These are phyloP conservation scores for Cololabis saira DNA, from an alignment of 2,113 vertebrate species.

Conservation along the genomic window DNA sequence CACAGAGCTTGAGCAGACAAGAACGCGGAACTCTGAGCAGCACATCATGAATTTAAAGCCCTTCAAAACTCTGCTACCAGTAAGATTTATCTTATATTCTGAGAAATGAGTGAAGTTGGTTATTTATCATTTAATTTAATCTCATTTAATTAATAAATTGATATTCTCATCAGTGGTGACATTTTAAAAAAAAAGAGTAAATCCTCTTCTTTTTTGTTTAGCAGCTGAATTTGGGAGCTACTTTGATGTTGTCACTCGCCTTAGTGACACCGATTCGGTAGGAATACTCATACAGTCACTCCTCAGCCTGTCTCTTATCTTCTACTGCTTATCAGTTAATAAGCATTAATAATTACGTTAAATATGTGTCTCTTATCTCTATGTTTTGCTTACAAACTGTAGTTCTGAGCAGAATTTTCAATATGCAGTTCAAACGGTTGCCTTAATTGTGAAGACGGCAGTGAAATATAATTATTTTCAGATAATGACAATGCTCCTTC, in stretches of 20 bases:
- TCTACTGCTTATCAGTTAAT: neutral
- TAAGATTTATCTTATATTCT: neutral
- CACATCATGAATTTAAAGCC: slow-evolving; percentile 67
- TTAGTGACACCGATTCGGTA: slow-evolving; percentile 47
- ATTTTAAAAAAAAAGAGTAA: neutral
- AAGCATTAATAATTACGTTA: neutral
- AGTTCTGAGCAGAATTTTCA: neutral
- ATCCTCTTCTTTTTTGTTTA: neutral
- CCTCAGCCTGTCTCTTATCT: neutral
- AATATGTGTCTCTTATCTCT: neutral
- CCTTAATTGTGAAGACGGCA: too few species aligned
- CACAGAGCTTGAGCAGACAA: slow-evolving; percentile 7
- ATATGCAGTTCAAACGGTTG: neutral
- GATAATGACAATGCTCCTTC: too few species aligned
- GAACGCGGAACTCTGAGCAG: slow-evolving; percentile 1
- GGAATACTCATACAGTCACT: neutral
- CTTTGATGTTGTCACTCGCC: slow-evolving; percentile 19
- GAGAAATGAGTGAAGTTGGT: neutral
- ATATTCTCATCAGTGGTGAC: neutral
- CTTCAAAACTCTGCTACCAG: neutral
- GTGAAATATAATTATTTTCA: too few species aligned
- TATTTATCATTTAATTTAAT: too few species aligned
- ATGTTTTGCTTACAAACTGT: neutral
- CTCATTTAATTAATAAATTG: neutral
- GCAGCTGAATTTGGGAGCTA: slow-evolving; percentile 32